phyloP scores from a whole-genome alignment of 2,797 vertebrate species.

The Podargus strigoides region DNA sequence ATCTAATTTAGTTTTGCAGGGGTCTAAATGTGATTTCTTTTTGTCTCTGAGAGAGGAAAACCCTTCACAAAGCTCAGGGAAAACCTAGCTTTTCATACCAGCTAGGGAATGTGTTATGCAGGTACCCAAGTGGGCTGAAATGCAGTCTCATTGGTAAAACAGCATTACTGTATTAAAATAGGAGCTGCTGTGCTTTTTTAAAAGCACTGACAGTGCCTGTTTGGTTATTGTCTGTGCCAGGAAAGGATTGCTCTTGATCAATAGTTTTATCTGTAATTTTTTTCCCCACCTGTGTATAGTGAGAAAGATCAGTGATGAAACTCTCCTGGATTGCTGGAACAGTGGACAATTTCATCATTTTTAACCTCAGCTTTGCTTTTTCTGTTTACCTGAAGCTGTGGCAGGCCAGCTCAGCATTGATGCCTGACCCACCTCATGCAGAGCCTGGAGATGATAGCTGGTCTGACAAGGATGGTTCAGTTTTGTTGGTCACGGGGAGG shows the following conservation, averaged over 20 bases:
- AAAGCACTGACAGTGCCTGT: background rate
- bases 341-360: background rate
- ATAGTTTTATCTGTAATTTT: background rate
- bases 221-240: background rate
- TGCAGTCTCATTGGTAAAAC: background rate
- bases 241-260: background rate
- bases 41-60: background rate
- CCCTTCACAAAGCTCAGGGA: background rate
- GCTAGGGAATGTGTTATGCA: background rate
- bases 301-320: background rate
- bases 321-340: background rate
- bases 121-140: background rate
- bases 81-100: background rate
- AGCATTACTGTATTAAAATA: background rate
- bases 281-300: background rate
- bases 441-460: background rate
- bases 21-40: background rate
- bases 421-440: background rate
- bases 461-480: background rate
- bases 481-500: rapidly evolving
- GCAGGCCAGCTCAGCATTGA: background rate
- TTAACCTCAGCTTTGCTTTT: background rate
- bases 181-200: background rate
- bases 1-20: background rate
- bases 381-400: background rate